Evolutionary conservation across 2,113 vertebrate species (phyloP).

Genomic region (Salvelinus fontinalis): DNA sequence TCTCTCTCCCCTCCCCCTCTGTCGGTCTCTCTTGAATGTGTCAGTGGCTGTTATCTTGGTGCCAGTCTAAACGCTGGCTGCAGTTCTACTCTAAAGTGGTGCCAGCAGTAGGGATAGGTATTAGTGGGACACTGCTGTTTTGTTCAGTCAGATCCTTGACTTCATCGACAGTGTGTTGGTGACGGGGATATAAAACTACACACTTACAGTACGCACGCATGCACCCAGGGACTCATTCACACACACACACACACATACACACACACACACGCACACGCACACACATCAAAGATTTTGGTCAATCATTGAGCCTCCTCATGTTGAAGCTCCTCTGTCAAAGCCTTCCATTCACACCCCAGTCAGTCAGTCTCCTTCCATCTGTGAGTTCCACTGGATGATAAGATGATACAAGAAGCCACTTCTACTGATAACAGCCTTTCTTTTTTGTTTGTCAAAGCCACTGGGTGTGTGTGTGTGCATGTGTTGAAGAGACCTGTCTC

Average conservation of each 20-base stretch:
- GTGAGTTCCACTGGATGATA: neutral
- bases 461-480: neutral
- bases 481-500: neutral
- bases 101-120: too few species aligned
- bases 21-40: neutral
- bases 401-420: neutral
- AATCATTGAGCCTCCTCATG: neutral
- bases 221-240: neutral
- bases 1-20: neutral
- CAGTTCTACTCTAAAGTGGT: too few species aligned
- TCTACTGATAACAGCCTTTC: neutral
- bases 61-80: too few species aligned
- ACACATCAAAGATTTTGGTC: neutral
- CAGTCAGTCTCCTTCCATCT: neutral
- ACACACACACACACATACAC: conserved; percentile 1
- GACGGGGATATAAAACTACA: neutral
- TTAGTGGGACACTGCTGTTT: too few species aligned
- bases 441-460: neutral
- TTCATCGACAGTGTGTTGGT: neutral
- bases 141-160: too few species aligned
- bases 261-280: neutral
- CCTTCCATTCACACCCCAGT: neutral
- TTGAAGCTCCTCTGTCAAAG: neutral
- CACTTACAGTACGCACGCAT: neutral
- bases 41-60: too few species aligned